Base-by-base conservation (phyloP, 2,797 vertebrate species). In the Taeniopygia guttata region DNA sequence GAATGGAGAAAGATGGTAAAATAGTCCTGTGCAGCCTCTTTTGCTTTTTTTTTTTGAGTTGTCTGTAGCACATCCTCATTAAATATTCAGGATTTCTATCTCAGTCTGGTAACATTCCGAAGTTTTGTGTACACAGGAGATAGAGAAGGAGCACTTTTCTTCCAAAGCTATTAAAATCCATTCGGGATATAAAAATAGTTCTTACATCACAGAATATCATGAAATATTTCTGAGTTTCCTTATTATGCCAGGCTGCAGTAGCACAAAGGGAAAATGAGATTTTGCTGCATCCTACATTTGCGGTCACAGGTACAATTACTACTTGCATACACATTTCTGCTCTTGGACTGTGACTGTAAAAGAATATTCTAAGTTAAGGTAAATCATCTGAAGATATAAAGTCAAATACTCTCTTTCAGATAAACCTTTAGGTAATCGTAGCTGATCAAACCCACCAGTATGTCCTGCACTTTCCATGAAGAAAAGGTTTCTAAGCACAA, bases 181-280 rank as follows among this genome's bases (percentile, higher is more conserved):
- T 25, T 29, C 19, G 20, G 51, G 36, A 45, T 40, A 38, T 52
- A 90, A 92, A 94, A 73, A 73, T n/a, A 72, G 21, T 29, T 81
- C 66, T 81, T 49, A 58, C 51, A 60, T 86, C 66, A 72, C 6
- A 66, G 36, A 20, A 58, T 7, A 43, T 38, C 30, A 81, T 86
- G 43, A 93, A 94, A 90, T 88, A 93, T 84, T 90, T 64, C 77
- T 90, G 78, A 69, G 36, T 76, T 82, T 76, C 29, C 19, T 77
- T n/a, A n/a, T 56, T 62, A 63, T 82, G 23, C 12, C 21, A 45
- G 23, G 42, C 29, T 66, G n/a, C 11, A 58, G 59, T 4, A 67
- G 42, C 51, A 45, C 45, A 52, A n/a, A 79, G 70, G 10, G 27
- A 69, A 86, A 75, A 23, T 1, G 16, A 59, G 45, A 55, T 21